Conservation (phyloP, 2,888 invertebrate genomes). For the Carterocephalus palaemon region DNA sequence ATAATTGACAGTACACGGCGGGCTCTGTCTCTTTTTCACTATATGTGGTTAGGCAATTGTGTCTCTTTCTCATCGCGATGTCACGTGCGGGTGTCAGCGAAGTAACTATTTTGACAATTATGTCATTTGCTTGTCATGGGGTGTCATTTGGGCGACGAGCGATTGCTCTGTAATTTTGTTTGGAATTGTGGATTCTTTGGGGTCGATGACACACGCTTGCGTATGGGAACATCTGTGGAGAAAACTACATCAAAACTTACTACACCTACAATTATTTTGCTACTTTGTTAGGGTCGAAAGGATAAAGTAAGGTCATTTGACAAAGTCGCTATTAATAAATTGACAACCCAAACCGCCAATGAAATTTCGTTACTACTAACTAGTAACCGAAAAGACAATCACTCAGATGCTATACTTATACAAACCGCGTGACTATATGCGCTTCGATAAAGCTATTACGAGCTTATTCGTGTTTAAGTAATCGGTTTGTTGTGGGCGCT, state of each 20-base stretch:
- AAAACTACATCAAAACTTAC: conserved; percentile 20
- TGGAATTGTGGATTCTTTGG: conserved; percentile 65
- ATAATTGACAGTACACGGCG: conserved; percentile 75
- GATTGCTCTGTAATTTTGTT: conserved; percentile 75
- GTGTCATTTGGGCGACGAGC: conserved; percentile 76
- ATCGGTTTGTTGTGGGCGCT: conserved; percentile 9
- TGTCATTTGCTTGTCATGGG: conserved; percentile 77
- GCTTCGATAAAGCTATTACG: no score
- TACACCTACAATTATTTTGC: no score
- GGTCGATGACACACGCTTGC: conserved; percentile 65
- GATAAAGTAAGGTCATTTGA: no score
- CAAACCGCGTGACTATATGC: no score
- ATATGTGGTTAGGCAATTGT: conserved; percentile 29
- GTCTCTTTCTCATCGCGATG: conserved; percentile 54
- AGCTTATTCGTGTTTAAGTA: neutral
- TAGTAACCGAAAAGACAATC: no score
- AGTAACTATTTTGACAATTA: conserved; percentile 78
- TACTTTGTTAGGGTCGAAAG: no score
- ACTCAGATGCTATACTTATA: no score
- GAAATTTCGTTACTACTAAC: no score
- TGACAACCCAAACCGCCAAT: no score
- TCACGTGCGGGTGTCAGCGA: conserved; percentile 75
- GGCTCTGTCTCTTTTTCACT: conserved; percentile 46
- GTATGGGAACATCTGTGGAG: conserved; percentile 70
- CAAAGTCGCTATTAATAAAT: no score